phyloP scores from a whole-genome alignment of 2,888 invertebrate genomes.

The Hydraecia micacea region DNA sequence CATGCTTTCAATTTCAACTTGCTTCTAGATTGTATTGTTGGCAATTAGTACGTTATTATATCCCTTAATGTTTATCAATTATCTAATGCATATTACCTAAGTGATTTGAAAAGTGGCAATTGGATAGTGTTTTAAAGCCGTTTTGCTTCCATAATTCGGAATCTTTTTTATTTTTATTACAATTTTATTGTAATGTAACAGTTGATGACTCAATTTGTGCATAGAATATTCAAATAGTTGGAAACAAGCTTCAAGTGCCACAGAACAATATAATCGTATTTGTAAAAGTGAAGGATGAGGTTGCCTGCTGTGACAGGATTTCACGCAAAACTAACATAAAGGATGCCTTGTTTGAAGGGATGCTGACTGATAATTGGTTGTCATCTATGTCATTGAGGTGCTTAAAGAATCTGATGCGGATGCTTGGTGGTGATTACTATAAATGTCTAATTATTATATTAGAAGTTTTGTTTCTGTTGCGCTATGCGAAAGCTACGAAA shows the following conservation, averaged over 20 bases:
- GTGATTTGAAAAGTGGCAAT: background rate
- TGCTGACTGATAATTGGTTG: constrained; percentile 16
- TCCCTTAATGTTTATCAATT: background rate
- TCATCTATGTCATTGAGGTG: constrained; percentile 18
- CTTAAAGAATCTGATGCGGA: constrained; percentile 10
- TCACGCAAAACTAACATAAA: constrained; percentile 24
- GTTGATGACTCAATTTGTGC: constrained; percentile 48
- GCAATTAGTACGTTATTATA: background rate
- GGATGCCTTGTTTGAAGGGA: constrained; percentile 26
- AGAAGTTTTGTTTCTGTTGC: background rate
- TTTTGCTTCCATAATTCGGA: background rate
- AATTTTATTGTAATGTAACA: background rate
- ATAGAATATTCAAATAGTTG: constrained; percentile 26
- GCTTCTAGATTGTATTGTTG: background rate
- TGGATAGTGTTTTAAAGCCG: background rate
- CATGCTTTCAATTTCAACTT: background rate
- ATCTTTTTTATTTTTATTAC: constrained; percentile 8
- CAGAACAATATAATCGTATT: constrained; percentile 45
- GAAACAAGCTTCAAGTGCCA: background rate
- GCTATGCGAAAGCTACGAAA: background rate
- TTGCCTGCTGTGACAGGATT: constrained; percentile 58
- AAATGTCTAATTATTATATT: background rate
- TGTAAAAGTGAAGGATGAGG: constrained; percentile 28
- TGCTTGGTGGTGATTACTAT: constrained; percentile 8
- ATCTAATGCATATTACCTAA: background rate